phyloP scores from a whole-genome alignment of 2,888 invertebrate genomes.

The Scaptomyza parva region DNA sequence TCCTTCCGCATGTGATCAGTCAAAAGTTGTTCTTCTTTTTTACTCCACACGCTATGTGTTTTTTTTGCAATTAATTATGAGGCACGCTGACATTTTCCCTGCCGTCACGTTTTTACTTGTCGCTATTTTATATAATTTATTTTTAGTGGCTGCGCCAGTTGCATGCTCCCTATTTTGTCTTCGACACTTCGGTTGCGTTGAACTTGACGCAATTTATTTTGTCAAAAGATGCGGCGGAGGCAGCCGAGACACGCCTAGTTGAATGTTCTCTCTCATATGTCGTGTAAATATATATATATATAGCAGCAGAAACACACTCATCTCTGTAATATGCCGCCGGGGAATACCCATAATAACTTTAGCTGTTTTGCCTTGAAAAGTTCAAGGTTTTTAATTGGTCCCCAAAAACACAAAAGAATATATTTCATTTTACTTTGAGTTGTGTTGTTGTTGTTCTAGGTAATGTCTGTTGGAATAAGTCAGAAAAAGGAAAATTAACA shows the following conservation, averaged over 20 bases:
- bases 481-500: neutral
- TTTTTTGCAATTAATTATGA: conserved; percentile 77
- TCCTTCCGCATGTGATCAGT: conserved; percentile 79
- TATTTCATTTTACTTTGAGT: neutral
- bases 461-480: neutral
- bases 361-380: conserved; percentile 25
- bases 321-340: conserved; percentile 46
- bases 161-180: conserved; percentile 66
- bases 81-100: conserved; percentile 69
- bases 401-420: conserved; percentile 2
- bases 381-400: conserved; percentile 44
- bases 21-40: conserved; percentile 58
- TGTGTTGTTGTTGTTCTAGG: neutral
- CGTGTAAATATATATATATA: conserved; percentile 42
- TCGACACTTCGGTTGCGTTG: conserved; percentile 71
- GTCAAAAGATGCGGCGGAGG: conserved; percentile 53
- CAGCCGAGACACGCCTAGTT: conserved; percentile 71
- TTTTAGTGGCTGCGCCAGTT: conserved; percentile 62
- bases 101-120: conserved; percentile 42
- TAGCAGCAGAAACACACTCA: conserved; percentile 36
- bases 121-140: conserved; percentile 71
- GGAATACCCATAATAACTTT: conserved; percentile 60
- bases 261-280: conserved; percentile 64
- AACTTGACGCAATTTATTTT: conserved; percentile 82
- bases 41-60: neutral